These are phyloP conservation scores for Phoenoteleia sp. DNA, from an alignment of 2,888 invertebrate genomes.

Conservation along the genomic window DNA sequence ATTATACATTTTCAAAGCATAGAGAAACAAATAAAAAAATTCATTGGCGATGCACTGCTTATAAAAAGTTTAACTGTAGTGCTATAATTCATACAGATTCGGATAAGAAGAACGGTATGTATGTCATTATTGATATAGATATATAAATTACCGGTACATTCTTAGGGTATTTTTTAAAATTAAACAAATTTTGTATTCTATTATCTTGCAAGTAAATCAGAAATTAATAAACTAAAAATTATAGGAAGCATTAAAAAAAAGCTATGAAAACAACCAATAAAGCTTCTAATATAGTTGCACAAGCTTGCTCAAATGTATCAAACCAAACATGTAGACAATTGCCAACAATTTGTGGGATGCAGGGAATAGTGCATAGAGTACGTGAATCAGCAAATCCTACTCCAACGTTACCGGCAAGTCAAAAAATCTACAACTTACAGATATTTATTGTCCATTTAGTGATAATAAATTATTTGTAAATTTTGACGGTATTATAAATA, in stretches of 20 bases:
- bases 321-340: background rate
- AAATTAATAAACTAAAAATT: background rate
- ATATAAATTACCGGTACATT: no score
- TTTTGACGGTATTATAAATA: constrained; percentile 7
- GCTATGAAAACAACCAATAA: background rate
- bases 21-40: background rate
- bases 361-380: background rate
- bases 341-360: background rate
- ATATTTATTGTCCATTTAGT: background rate
- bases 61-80: background rate
- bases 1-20: background rate
- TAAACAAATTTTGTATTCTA: background rate
- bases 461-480: background rate
- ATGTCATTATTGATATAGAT: background rate
- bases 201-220: background rate
- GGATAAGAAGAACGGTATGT: background rate
- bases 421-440: background rate
- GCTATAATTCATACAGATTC: background rate
- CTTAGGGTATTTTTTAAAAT: no score
- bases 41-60: background rate
- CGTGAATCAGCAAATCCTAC: background rate
- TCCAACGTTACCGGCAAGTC: background rate
- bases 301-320: background rate
- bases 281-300: background rate
- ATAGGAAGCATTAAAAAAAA: background rate